Percentiles rank a stretch among this genome's conserved stretches.
These are phyloP conservation scores for Cetoscarus ocellatus DNA, from an alignment of 2,797 vertebrate genomes.

Conservation along the genomic window DNA sequence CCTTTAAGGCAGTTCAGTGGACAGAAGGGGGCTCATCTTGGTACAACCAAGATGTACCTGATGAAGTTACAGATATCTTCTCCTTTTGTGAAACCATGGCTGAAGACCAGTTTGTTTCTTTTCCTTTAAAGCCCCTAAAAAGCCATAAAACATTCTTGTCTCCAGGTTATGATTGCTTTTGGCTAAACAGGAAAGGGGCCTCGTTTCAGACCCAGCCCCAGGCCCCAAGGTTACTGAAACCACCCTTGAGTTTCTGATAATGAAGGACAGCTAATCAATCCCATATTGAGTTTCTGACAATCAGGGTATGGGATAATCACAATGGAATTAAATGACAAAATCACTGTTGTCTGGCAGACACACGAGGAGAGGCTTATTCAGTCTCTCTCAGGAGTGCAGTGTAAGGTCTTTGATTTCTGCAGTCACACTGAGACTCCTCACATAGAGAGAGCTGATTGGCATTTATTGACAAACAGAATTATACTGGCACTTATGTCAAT, in stretches of 20 bases:
- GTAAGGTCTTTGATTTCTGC: slow-evolving; percentile 59
- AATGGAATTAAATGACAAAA: slow-evolving; percentile 61
- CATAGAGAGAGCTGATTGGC: slow-evolving; percentile 59
- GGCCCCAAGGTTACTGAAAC: no score
- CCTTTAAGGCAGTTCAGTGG: no score
- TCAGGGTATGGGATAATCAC: slow-evolving; percentile 67
- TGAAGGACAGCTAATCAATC: slow-evolving; percentile 76
- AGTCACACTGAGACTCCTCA: slow-evolving; percentile 45
- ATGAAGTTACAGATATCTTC: no score
- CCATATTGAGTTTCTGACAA: slow-evolving; percentile 70
- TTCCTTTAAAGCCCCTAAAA: no score
- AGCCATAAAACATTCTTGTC: no score
- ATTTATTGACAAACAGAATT: slow-evolving; percentile 72
- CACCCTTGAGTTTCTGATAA: slow-evolving; percentile 36
- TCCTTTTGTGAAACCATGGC: no score
- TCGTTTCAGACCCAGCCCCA: no score
- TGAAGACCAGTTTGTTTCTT: no score
- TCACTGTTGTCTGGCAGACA: slow-evolving; percentile 54
- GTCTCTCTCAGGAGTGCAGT: slow-evolving; percentile 43
- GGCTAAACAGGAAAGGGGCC: no score
- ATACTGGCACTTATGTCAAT: slow-evolving; percentile 62
- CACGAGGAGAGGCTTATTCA: slow-evolving; percentile 60
- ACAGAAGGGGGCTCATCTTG: no score
- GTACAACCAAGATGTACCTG: no score
- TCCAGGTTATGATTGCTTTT: no score